Evolutionary conservation across 2,888 invertebrate genomes (phyloP).

Genomic region (Hemithea aestivaria): DNA sequence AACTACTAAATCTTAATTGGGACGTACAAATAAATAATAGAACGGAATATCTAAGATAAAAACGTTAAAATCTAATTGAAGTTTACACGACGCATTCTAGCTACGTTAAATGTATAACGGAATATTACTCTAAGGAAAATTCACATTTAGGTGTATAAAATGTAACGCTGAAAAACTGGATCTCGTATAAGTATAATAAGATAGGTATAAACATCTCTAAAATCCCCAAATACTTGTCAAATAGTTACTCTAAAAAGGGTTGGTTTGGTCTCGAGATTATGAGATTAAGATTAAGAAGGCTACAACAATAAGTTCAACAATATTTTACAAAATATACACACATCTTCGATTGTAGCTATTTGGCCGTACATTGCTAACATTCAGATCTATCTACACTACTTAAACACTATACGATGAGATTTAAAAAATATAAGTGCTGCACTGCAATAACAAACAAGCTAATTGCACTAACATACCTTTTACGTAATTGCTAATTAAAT

Average conservation of each 20-base stretch:
- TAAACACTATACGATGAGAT: constrained; percentile 5
- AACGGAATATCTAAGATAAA: constrained; percentile 24
- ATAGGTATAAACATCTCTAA: constrained; percentile 68
- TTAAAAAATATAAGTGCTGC: constrained; percentile 7
- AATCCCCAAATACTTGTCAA: constrained; percentile 57
- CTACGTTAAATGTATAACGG: constrained; percentile 53
- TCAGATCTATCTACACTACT: constrained; percentile 14
- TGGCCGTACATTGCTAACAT: constrained; percentile 18
- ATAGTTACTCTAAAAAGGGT: constrained; percentile 69
- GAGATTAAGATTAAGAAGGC: constrained; percentile 59
- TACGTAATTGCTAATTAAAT: no score
- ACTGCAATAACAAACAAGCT: constrained; percentile 5
- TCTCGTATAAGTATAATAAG: constrained; percentile 60
- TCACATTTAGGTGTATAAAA: constrained; percentile 71
- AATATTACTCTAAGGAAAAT: constrained; percentile 63
- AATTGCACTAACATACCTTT: no score
- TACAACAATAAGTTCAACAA: constrained; percentile 64
- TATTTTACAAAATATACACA: constrained; percentile 72
- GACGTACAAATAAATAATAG: constrained; percentile 39
- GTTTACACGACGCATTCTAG: constrained; percentile 42
- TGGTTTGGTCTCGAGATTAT: constrained; percentile 74
- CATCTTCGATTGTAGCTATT: constrained; percentile 35
- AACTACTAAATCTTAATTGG: constrained; percentile 45
- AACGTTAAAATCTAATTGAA: constrained; percentile 35
- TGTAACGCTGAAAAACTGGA: constrained; percentile 62